phyloP scores from a whole-genome alignment of 2,888 invertebrate species.

The Unio delphinus region DNA sequence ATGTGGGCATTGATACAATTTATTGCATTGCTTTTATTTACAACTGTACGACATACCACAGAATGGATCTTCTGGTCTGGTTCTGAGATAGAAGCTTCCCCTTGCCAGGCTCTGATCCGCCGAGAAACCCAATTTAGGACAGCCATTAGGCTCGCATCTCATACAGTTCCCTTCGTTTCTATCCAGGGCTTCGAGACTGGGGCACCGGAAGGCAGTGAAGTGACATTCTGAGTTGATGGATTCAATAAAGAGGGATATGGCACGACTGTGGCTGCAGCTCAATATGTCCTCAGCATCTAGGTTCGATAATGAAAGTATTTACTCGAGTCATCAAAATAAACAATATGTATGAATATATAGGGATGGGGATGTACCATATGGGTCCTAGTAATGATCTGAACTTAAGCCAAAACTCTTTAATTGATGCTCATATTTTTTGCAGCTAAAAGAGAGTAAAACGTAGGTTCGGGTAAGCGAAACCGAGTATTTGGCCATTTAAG shows the following conservation, averaged over 20 bases:
- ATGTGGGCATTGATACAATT: too few relatives aligned
- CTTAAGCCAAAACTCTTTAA: too few relatives aligned
- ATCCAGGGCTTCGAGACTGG: conserved; percentile 18
- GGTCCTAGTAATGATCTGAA: too few relatives aligned
- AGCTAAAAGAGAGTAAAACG: too few relatives aligned
- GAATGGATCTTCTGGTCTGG: conserved; percentile 26
- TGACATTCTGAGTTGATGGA: conserved; percentile 42
- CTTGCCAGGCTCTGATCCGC: conserved; percentile 30
- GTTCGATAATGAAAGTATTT: conserved; percentile 1
- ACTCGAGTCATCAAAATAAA: too few relatives aligned
- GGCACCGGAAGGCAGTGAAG: conserved; percentile 40
- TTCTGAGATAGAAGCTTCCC: conserved; percentile 45
- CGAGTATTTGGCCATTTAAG: too few relatives aligned
- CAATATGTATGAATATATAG: too few relatives aligned
- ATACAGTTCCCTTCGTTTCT: conserved; percentile 32
- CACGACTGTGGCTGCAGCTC: conserved; percentile 48
- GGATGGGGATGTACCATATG: too few relatives aligned
- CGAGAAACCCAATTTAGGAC: conserved; percentile 41
- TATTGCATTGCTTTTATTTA: too few relatives aligned
- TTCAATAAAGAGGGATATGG: conserved; percentile 41
- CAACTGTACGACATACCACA: conserved; percentile 27
- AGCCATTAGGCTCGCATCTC: conserved; percentile 23
- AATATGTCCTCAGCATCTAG: conserved; percentile 36
- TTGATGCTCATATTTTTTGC: too few relatives aligned
- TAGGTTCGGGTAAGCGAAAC: too few relatives aligned